Percentiles rank a stretch among this genome's conserved stretches.
phyloP scores from a whole-genome alignment of 2,888 invertebrate species.

The Papilio protenor region DNA sequence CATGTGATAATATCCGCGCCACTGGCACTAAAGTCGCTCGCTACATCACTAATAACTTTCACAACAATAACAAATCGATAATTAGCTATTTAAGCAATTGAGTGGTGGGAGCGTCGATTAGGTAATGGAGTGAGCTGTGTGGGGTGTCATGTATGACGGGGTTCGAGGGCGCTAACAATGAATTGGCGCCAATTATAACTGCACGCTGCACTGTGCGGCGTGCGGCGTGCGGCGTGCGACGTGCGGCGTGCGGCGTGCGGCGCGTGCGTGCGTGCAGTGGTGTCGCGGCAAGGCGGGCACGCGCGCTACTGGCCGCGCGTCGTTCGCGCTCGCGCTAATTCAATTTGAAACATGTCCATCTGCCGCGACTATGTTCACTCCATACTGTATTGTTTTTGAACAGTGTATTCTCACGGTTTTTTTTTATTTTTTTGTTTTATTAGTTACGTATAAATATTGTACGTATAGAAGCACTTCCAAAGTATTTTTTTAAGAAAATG shows the following conservation, averaged over 20 bases:
- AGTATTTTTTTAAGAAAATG: not conserved
- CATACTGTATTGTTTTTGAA: not conserved
- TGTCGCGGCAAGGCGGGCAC: not conserved
- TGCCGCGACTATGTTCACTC: conserved; percentile 6
- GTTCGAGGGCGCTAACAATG: not conserved
- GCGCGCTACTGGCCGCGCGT: not conserved
- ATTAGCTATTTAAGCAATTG: conserved; percentile 14
- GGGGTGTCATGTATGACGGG: not conserved
- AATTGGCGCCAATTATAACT: conserved; percentile 10
- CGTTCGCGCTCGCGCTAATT: conserved; percentile 22
- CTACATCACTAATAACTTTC: conserved; percentile 16
- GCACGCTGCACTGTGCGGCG: not conserved
- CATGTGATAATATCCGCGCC: conserved; percentile 3
- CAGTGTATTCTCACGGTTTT: not conserved
- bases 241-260: not conserved
- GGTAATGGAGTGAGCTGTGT: not conserved
- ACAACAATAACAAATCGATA: conserved; percentile 24
- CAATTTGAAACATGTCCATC: conserved; percentile 21
- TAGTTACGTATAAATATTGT: not conserved
- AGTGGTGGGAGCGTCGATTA: conserved; percentile 20
- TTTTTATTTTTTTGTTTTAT: not conserved
- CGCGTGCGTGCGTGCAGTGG: not conserved
- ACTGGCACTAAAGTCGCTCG: conserved; percentile 1
- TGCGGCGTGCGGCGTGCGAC: not conserved
- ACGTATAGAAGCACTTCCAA: not conserved